Evolutionary conservation across 2,797 vertebrate genomes (phyloP), one percentile per base, ranked within the genome.

Genomic region (Triplophysa yarkandensis): DNA sequence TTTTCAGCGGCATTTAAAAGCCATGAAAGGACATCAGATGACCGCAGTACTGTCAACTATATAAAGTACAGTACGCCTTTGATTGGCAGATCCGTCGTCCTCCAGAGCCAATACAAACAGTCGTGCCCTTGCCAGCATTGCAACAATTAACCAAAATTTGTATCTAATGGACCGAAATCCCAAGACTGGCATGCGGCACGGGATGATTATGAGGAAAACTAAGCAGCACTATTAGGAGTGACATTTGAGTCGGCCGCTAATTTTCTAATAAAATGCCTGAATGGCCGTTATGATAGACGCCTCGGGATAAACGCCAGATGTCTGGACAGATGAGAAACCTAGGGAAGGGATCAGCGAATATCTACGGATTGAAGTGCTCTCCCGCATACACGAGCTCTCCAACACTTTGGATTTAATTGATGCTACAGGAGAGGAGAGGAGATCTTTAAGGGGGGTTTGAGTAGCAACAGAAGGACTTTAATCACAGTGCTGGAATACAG

Each of bases 301-400:
- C 79, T 77, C 63, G 85, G 83, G 85, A 87, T 87, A 86, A 91
- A 89, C 87, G 92, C 78, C 84, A 92, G 86, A 86, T 91, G 89
- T 86, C 85, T 83, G 78, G 84, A 84, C 78, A 63, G 87, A 68
- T 81, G 89, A 87, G 69, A 80, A 82, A 74, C 1, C 0, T 68
- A 70, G 82, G 90, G 83, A 77, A 73, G 81, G 83, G 83, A 72
- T 76, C 83, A 84, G 77, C 54, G 77, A 74, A 77, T 82, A 64
- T 77, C 81, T 62, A 58, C 67, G 75, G 78, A 76, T 84, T 76
- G 81, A 79, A 86, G 71, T 65, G 71, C 44, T 66, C 67, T 13
- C n/a, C 43, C 66, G 44, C 41, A 17, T 23, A 36, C 2, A 44
- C 58, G 55, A 46, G 63, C 23, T 43, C 28, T 23, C 57, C 21